Evolutionary conservation across 1,140 invertebrate species (phyloP).

Genomic region (Drosophila mayri): DNA sequence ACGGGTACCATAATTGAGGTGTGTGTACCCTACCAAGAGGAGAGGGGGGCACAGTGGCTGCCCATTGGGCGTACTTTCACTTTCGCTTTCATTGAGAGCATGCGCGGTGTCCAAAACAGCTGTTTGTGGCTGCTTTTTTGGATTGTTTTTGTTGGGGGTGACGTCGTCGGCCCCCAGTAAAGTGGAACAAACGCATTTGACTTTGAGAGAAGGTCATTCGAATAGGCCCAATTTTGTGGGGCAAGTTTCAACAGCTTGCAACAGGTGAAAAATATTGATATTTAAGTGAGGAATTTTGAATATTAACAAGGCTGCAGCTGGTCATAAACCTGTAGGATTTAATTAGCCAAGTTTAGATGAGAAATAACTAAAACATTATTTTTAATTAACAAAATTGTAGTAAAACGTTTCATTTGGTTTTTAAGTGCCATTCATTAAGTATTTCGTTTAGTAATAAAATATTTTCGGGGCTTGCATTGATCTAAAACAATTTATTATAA

Average conservation of each 20-base stretch:
- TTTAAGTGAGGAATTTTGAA: not conserved
- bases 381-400: too few relatives aligned
- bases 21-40: constrained; percentile 1
- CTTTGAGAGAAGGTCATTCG: constrained; percentile 74
- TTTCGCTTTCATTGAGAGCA: constrained; percentile 62
- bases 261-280: constrained; percentile 28
- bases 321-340: too few relatives aligned
- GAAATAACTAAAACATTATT: too few relatives aligned
- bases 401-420: too few relatives aligned
- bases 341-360: not conserved
- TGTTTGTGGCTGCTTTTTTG: constrained; percentile 30
- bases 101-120: constrained; percentile 67
- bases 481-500: too few relatives aligned
- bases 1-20: constrained; percentile 7
- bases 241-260: constrained; percentile 40
- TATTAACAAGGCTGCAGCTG: not conserved
- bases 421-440: too few relatives aligned
- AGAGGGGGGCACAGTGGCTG: not conserved
- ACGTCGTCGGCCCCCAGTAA: constrained; percentile 15
- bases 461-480: too few relatives aligned
- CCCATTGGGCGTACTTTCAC: constrained; percentile 49
- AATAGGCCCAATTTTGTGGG: constrained; percentile 10
- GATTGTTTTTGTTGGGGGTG: constrained; percentile 24
- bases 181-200: constrained; percentile 59
- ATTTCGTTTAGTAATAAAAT: too few relatives aligned